Percentiles rank a stretch among this genome's conserved stretches.
Conservation (phyloP, 2,888 invertebrate species). For the Dynastes grantii region DNA sequence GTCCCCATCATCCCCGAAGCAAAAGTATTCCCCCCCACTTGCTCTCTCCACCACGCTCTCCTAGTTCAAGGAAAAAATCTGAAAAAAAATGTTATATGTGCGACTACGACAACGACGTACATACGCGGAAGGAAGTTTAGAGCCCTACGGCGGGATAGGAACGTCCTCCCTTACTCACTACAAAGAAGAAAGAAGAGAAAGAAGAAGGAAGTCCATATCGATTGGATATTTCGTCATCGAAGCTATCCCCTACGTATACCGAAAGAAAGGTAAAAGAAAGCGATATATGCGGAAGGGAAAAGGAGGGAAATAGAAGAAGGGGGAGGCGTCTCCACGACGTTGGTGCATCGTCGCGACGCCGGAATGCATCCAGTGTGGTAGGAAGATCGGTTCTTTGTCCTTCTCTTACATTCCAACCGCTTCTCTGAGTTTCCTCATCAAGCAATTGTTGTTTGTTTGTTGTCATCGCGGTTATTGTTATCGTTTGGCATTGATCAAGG, state of each 20-base stretch:
- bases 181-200: constrained; percentile 55
- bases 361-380: constrained; percentile 8
- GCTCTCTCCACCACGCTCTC: constrained; percentile 19
- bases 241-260: constrained; percentile 39
- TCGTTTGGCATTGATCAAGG: not conserved
- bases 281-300: constrained; percentile 32
- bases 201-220: constrained; percentile 64
- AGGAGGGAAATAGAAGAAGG: not conserved
- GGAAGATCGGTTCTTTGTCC: not conserved
- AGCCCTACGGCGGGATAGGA: constrained; percentile 57
- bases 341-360: constrained; percentile 19
- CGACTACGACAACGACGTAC: constrained; percentile 58
- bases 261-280: constrained; percentile 7
- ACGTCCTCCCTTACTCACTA: not conserved
- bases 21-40: constrained; percentile 26
- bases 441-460: not conserved
- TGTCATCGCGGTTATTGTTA: not conserved
- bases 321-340: constrained; percentile 44
- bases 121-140: constrained; percentile 71
- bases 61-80: constrained; percentile 51
- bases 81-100: constrained; percentile 57
- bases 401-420: not conserved
- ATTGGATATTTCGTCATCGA: constrained; percentile 70
- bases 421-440: not conserved
- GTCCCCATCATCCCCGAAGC: constrained; percentile 10